A percentile compares a stretch with the other conserved stretches of the same genome.
Conservation (phyloP, 2,888 invertebrate genomes). For the Lasioglossum calceatum region DNA sequence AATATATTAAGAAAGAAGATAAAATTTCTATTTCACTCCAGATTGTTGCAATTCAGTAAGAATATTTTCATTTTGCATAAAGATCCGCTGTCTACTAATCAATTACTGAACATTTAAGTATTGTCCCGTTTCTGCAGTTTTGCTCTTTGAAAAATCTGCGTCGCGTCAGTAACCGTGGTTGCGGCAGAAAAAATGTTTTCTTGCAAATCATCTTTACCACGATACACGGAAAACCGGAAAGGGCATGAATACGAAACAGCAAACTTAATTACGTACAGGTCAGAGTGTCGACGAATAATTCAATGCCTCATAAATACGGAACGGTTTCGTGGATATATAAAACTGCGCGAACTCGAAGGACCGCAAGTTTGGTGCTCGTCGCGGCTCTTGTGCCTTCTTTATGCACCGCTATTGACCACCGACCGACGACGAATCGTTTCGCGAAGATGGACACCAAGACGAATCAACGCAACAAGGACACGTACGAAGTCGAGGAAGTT, state of each 20-base stretch:
- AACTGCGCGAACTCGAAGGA: not conserved
- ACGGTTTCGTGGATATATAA: not conserved
- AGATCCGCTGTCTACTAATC: no score
- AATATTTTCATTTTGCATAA: no score
- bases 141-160: not conserved
- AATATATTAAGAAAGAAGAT: no score
- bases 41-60: no score
- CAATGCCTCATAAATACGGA: not conserved
- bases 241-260: fast-evolving
- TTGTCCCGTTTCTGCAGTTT: not conserved
- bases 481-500: conserved; percentile 37
- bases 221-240: no score
- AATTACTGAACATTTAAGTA: no score
- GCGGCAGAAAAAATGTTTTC: not conserved
- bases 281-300: not conserved
- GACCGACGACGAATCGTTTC: not conserved
- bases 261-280: not conserved
- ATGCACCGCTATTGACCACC: not conserved
- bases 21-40: no score
- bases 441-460: conserved; percentile 25
- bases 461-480: not conserved
- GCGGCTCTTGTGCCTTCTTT: no score
- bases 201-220: not conserved
- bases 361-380: not conserved
- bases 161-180: no score